Conservation (phyloP, 2,888 invertebrate species). For the Exocentrus adspersus region DNA sequence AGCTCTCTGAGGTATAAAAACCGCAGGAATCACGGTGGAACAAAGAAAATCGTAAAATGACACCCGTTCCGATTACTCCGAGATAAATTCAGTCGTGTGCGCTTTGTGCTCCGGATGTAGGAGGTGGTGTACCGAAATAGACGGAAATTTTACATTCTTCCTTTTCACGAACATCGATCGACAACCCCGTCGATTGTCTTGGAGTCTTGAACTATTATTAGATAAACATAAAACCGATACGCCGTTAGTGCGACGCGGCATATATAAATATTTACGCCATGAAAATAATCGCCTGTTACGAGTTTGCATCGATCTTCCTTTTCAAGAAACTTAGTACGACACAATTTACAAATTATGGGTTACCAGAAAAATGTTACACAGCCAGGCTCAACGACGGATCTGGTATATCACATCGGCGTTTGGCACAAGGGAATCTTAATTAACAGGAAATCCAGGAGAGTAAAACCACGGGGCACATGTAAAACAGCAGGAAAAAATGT, state of each 20-base stretch:
- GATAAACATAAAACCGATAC: conserved; percentile 23
- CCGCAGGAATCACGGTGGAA: conserved; percentile 26
- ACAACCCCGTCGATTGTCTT: conserved; percentile 41
- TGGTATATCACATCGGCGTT: background rate
- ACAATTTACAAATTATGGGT: no score
- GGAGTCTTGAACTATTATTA: conserved; percentile 39
- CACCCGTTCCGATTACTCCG: conserved; percentile 42
- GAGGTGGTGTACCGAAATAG: conserved; percentile 52
- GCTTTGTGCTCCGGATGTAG: conserved; percentile 45
- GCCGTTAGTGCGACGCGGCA: conserved; percentile 12
- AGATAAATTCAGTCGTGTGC: conserved; percentile 41
- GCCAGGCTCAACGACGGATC: background rate
- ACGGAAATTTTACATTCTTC: conserved; percentile 41
- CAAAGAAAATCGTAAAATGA: conserved; percentile 41
- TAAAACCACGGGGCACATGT: conserved; percentile 27
- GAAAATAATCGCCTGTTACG: no score
- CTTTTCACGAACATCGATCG: conserved; percentile 44
- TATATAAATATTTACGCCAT: conserved; percentile 16
- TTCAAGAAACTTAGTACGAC: background rate
- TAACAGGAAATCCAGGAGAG: conserved; percentile 17
- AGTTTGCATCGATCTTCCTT: background rate
- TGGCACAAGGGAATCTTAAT: conserved; percentile 7
- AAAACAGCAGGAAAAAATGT: conserved; percentile 31
- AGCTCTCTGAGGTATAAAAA: conserved; percentile 7
- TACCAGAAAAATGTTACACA: background rate